phyloP scores from a whole-genome alignment of 2,797 vertebrate genomes.

The Aulostomus chinensis region DNA sequence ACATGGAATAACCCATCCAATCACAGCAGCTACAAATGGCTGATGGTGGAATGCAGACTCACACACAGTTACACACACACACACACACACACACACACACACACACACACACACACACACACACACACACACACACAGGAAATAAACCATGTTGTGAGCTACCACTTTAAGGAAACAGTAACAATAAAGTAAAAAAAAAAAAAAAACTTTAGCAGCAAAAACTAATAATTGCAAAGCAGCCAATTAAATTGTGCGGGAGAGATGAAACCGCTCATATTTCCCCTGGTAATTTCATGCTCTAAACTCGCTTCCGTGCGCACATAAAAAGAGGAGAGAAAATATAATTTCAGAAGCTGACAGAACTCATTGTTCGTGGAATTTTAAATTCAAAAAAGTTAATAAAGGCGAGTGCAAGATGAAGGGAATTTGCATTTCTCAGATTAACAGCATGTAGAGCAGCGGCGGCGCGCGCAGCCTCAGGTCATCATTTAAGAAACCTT shows the following conservation, averaged over 20 bases:
- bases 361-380: constrained; percentile 99
- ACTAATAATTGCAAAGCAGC: constrained; percentile 99
- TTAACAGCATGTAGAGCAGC: constrained; percentile 99
- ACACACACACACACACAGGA: constrained; percentile 24
- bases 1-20: constrained; percentile 57
- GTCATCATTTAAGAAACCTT: constrained; percentile 99
- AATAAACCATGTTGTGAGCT: constrained; percentile 76
- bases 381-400: constrained; percentile 99
- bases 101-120: constrained; percentile 12
- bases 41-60: constrained; percentile 28
- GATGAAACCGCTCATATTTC: constrained; percentile 99
- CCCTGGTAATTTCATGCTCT: constrained; percentile 99
- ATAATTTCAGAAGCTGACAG: constrained; percentile 99
- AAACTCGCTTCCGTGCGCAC: constrained; percentile 96
- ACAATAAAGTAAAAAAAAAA: constrained; percentile 93
- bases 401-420: constrained; percentile 99
- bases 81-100: constrained; percentile 22
- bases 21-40: constrained; percentile 41
- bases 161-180: constrained; percentile 99
- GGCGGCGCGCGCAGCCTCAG: constrained; percentile 98
- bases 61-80: constrained; percentile 12
- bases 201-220: constrained; percentile 99
- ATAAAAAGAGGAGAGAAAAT: constrained; percentile 98
- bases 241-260: constrained; percentile 99
- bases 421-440: constrained; percentile 99